Evolutionary conservation across 2,888 invertebrate species (phyloP).

Genomic region (Cheilosia vulpina): DNA sequence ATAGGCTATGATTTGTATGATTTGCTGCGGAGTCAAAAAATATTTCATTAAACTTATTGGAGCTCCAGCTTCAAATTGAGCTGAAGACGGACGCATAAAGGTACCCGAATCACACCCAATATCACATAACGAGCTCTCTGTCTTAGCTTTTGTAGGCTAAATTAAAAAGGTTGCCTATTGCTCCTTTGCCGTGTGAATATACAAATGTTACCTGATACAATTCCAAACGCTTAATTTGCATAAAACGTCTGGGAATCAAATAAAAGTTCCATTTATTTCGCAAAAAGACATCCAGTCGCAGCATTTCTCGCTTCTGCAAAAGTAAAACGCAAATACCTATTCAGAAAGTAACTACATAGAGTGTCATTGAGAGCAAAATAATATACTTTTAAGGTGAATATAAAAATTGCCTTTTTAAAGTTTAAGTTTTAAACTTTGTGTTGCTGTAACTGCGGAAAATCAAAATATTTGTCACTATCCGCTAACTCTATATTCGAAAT

Average conservation of each 20-base stretch:
- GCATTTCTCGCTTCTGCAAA: not conserved
- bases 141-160: no score
- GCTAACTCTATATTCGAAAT: not conserved
- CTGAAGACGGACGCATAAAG: no score
- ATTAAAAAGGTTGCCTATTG: no score
- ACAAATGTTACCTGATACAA: constrained; percentile 75
- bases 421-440: not conserved
- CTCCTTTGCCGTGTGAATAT: no score
- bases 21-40: no score
- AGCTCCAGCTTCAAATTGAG: no score
- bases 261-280: constrained; percentile 15
- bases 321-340: not conserved
- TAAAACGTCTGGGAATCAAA: constrained; percentile 9
- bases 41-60: no score
- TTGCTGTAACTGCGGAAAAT: not conserved
- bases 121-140: no score
- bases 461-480: not conserved
- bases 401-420: not conserved
- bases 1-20: no score
- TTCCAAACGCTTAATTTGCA: constrained; percentile 77
- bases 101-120: no score
- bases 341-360: no score
- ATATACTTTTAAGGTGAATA: not conserved
- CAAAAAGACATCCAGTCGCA: constrained; percentile 6
- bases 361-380: not conserved